Base-by-base conservation (phyloP, 2,888 invertebrate species). In the Melieria omissa region DNA sequence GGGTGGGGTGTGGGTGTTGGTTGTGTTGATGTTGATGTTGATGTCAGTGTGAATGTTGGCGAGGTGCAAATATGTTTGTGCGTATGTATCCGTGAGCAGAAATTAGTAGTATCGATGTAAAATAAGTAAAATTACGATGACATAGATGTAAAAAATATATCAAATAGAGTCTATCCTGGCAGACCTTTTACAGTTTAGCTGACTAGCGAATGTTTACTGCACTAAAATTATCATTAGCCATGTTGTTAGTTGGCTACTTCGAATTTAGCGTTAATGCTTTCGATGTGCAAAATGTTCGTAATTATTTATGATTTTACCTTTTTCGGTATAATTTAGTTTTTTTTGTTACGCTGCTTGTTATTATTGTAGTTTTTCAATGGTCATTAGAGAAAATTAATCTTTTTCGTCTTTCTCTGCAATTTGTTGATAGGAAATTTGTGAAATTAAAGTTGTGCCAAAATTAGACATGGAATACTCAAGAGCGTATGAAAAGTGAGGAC, bases 381-480 rank as follows among this genome's bases (percentile, higher is more conserved):
- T 5, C 9, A 58, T 14, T 14, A 42, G 8, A 42, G 29, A 41
- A 14, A 45, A 71, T 74, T 77, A 77, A 14, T 72, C 70, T 46
- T 78, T 74, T 70, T 78, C 78, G 70, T 78, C 78, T 76, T 77
- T 78, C 64, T 75, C 78, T 78, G 78, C 60, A 78, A 70, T 70
- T 67, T 61, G 46, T 41, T 68, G 55, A 9, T 14, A 58, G 29
- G 29, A 29, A 60, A 57, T 44, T 42, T 7, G 41, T 1, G 52
- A 64, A 49, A 64, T 29, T 47, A 45, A 44, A 55, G 8, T 7
- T 8, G 29, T 29, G 29, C 29, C 29, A 29, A 29, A 29, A 29
- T 1, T 29, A 29, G 29, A 29, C 29, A 29, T 29, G 29, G 29
- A 29, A 29, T 29, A 29, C 29, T 29, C 1, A 29, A 29, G 29